Conservation (phyloP, 2,888 invertebrate genomes). For the Ophraella communa region DNA sequence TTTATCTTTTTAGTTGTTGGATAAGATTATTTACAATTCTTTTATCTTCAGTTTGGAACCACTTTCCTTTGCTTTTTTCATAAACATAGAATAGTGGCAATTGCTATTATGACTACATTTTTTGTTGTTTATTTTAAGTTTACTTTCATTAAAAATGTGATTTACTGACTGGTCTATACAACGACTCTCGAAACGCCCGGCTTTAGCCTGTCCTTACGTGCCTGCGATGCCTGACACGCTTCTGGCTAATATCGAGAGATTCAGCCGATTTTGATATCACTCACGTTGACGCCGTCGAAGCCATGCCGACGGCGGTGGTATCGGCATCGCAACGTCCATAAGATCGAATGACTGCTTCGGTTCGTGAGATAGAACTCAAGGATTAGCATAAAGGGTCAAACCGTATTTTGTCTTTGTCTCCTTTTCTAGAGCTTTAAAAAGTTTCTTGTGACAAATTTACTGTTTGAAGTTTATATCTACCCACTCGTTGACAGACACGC, state of each 20-base stretch:
- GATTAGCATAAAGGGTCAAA: constrained; percentile 27
- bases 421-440: background rate
- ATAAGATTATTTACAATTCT: too few relatives aligned
- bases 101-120: too few relatives aligned
- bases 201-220: constrained; percentile 15
- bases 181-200: background rate
- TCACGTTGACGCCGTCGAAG: constrained; percentile 8
- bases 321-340: constrained; percentile 4
- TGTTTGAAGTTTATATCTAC: background rate
- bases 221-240: constrained; percentile 24
- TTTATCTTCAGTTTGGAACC: too few relatives aligned
- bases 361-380: background rate
- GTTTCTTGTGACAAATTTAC: background rate
- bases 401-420: constrained; percentile 16
- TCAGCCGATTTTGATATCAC: constrained; percentile 19
- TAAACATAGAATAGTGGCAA: too few relatives aligned
- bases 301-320: background rate
- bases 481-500: background rate
- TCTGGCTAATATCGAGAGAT: constrained; percentile 19
- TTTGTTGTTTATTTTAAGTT: too few relatives aligned
- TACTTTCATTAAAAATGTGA: too few relatives aligned
- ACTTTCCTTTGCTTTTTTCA: too few relatives aligned
- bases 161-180: constrained; percentile 1
- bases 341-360: background rate
- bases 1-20: too few relatives aligned